A percentile compares a stretch with the other conserved stretches of the same genome.
These are phyloP conservation scores for Amia ocellicauda DNA, from an alignment of 2,113 vertebrate species.

Conservation along the genomic window DNA sequence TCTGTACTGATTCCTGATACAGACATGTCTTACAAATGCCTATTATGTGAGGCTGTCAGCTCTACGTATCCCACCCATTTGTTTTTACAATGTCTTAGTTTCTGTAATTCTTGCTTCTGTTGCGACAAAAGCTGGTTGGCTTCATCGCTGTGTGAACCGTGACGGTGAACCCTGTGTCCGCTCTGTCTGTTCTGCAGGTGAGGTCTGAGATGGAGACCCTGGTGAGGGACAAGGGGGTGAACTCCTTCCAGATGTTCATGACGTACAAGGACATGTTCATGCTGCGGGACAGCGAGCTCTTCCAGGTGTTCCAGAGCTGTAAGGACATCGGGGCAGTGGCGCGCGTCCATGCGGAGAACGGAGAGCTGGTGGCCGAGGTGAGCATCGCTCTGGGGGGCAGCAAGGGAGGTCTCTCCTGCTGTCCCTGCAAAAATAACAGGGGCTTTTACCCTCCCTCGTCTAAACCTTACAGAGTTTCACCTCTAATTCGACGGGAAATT, in stretches of 20 bases:
- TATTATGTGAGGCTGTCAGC: too few species aligned
- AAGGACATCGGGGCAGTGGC: slow-evolving; percentile 88
- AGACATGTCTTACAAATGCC: too few species aligned
- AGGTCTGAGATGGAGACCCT: slow-evolving; percentile 88
- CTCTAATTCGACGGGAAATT: too few species aligned
- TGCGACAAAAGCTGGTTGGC: background rate
- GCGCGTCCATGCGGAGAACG: slow-evolving; percentile 91
- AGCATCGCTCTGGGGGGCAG: too few species aligned
- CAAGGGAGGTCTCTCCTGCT: too few species aligned
- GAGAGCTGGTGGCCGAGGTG: slow-evolving; percentile 94
- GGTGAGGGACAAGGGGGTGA: slow-evolving; percentile 91
- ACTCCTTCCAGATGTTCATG: slow-evolving; percentile 98
- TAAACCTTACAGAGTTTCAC: too few species aligned
- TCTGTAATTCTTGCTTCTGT: background rate
- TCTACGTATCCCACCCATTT: too few species aligned
- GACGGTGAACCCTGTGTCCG: too few species aligned
- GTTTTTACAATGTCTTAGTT: background rate
- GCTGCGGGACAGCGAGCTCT: slow-evolving; percentile 92
- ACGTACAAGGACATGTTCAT: slow-evolving; percentile 94
- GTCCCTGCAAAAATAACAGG: too few species aligned
- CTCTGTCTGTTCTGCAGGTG: slow-evolving; percentile 63
- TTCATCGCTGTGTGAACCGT: too few species aligned
- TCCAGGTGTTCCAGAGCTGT: slow-evolving; percentile 86
- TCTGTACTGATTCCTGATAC: too few species aligned
- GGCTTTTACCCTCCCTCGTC: too few species aligned